Percentiles rank a stretch among this genome's conserved stretches.
phyloP scores from a whole-genome alignment of 2,113 vertebrate genomes.

The Seriola aureovittata region DNA sequence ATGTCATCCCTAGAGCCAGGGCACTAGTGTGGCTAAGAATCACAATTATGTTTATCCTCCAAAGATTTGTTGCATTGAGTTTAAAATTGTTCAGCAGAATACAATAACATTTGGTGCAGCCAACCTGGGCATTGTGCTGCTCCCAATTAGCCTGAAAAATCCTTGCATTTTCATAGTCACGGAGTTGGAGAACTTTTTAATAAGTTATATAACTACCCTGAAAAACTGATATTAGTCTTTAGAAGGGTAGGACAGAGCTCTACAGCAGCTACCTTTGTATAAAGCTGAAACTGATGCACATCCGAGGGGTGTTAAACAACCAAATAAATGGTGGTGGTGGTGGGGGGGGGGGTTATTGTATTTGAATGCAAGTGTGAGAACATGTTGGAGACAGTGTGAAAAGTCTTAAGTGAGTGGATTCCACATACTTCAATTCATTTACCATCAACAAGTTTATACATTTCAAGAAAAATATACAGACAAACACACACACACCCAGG shows the following conservation, averaged over 20 bases:
- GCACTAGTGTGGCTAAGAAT: background rate
- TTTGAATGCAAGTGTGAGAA: background rate
- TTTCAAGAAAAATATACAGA: background rate
- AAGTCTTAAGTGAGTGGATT: conserved; percentile 9
- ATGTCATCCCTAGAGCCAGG: background rate
- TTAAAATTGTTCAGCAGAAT: conserved; percentile 8
- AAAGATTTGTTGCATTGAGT: background rate
- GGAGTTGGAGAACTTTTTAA: conserved; percentile 20
- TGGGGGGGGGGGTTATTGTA: background rate
- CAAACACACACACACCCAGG: background rate
- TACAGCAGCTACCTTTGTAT: conserved; percentile 24
- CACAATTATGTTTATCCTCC: conserved; percentile 5
- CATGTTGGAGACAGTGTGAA: background rate
- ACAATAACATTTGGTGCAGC: conserved; percentile 13
- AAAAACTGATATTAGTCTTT: conserved; percentile 29
- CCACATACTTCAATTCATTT: background rate
- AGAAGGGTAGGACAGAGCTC: conserved; percentile 20
- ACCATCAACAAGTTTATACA: background rate
- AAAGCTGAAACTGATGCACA: conserved; percentile 29
- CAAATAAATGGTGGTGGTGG: conserved; percentile 7
- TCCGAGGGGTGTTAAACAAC: conserved; percentile 13
- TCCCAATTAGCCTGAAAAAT: conserved; percentile 44
- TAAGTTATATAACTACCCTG: conserved; percentile 27
- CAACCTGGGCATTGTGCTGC: background rate
- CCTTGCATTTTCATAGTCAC: conserved; percentile 21